These are phyloP conservation scores for Pteropus alecto DNA, from an alignment of 2,113 vertebrate genomes.

Conservation along the genomic window DNA sequence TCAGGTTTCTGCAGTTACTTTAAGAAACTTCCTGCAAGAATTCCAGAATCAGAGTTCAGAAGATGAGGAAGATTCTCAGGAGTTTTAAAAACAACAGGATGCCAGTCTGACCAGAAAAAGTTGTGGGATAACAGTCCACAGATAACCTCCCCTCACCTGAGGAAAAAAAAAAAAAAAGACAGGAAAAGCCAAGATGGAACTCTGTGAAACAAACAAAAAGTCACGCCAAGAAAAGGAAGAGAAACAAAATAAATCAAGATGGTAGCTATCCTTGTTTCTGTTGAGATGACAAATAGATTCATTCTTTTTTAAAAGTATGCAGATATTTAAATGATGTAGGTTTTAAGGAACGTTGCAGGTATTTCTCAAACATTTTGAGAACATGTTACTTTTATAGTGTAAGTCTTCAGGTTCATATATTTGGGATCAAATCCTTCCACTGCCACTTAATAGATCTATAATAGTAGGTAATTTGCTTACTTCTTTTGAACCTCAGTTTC, in stretches of 20 bases:
- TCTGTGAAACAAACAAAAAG: background rate
- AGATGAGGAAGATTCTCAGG: background rate
- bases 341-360: background rate
- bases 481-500: background rate
- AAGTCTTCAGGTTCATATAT: background rate
- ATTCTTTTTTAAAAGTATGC: background rate
- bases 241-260: background rate
- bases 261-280: background rate
- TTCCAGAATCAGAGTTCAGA: background rate
- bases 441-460: background rate
- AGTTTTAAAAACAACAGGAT: background rate
- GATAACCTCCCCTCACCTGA: background rate
- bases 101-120: background rate
- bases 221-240: background rate
- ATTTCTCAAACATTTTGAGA: slow-evolving; percentile 2
- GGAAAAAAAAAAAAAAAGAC: background rate
- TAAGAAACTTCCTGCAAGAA: background rate
- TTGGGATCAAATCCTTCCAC: background rate
- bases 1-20: background rate
- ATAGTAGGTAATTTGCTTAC: background rate
- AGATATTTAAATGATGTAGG: background rate
- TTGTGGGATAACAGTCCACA: background rate
- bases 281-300: background rate
- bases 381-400: background rate
- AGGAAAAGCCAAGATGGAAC: background rate